Conservation (phyloP, 2,113 vertebrate genomes). For the Spilogale gracilis region DNA sequence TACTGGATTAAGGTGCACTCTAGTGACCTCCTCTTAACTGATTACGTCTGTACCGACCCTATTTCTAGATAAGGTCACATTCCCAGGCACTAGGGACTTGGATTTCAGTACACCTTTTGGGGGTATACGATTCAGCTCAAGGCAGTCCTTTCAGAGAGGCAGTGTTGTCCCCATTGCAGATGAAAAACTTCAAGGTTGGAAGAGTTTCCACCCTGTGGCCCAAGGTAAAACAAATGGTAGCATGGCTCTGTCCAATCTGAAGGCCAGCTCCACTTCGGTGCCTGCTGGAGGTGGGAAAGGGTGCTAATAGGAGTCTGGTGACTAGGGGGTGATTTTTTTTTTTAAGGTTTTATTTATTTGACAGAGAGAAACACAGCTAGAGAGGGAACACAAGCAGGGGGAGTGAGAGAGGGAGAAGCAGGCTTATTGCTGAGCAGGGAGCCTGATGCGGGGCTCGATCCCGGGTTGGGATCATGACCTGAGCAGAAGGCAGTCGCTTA, state of each 20-base stretch:
- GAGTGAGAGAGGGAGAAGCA: too few relatives aligned
- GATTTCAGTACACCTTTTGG: neutral
- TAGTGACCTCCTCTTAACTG: neutral
- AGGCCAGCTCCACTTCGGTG: neutral
- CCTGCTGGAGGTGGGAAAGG: neutral
- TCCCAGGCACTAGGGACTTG: neutral
- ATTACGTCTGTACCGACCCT: neutral
- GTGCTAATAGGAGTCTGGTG: neutral
- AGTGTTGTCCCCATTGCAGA: neutral
- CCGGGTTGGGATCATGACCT: too few relatives aligned
- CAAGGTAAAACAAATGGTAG: neutral
- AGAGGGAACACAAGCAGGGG: too few relatives aligned
- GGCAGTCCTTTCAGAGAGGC: neutral
- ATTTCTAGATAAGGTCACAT: neutral
- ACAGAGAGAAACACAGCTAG: too few relatives aligned
- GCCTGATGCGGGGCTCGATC: too few relatives aligned
- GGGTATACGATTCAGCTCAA: neutral
- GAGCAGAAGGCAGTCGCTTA: too few relatives aligned
- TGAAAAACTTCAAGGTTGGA: neutral
- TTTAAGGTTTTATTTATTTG: too few relatives aligned
- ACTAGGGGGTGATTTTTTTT: fast-evolving
- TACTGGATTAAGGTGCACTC: neutral
- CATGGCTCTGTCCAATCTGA: too few relatives aligned
- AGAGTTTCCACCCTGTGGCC: neutral
- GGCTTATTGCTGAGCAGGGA: too few relatives aligned